These are phyloP conservation scores for Hippopotamus amphibius DNA, from an alignment of 2,113 vertebrate genomes.

Conservation along the genomic window DNA sequence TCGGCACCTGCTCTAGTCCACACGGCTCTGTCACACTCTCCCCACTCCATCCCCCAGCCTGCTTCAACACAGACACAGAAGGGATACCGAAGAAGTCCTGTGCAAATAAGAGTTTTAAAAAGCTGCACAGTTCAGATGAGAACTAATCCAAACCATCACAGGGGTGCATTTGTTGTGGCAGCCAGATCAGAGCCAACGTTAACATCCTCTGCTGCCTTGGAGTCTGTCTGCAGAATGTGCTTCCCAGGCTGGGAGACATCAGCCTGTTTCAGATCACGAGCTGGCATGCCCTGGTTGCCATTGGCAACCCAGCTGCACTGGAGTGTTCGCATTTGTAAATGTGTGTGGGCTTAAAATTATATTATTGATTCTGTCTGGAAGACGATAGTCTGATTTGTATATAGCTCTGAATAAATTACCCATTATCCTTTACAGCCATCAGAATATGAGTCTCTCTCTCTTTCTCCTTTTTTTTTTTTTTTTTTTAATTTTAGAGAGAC, in stretches of 20 bases:
- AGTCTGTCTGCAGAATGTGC: conserved; percentile 64
- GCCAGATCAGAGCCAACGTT: conserved; percentile 53
- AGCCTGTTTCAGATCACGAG: conserved; percentile 54
- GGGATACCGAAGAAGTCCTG: neutral
- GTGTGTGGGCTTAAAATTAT: conserved; percentile 75
- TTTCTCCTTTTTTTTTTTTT: neutral
- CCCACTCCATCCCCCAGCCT: neutral
- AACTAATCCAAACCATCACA: conserved; percentile 44
- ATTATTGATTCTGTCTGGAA: conserved; percentile 82
- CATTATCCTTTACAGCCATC: conserved; percentile 77
- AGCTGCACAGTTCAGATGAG: conserved; percentile 52
- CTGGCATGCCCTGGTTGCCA: conserved; percentile 72
- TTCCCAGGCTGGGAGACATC: conserved; percentile 12
- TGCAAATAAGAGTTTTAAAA: conserved; percentile 31
- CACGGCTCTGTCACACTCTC: neutral
- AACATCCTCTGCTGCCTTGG: neutral
- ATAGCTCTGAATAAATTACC: conserved; percentile 80
- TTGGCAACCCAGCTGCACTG: conserved; percentile 73
- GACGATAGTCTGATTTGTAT: conserved; percentile 61
- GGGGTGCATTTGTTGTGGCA: conserved; percentile 30
- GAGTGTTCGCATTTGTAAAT: conserved; percentile 68
- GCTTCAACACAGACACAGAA: neutral
- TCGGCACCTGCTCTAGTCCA: neutral
- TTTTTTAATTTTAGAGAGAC: conserved; percentile 60
- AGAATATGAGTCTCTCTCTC: conserved; percentile 40